Evolutionary conservation across 2,888 invertebrate species (phyloP), one percentile per base, ranked within the genome.

Genomic region (Clivina fossor): DNA sequence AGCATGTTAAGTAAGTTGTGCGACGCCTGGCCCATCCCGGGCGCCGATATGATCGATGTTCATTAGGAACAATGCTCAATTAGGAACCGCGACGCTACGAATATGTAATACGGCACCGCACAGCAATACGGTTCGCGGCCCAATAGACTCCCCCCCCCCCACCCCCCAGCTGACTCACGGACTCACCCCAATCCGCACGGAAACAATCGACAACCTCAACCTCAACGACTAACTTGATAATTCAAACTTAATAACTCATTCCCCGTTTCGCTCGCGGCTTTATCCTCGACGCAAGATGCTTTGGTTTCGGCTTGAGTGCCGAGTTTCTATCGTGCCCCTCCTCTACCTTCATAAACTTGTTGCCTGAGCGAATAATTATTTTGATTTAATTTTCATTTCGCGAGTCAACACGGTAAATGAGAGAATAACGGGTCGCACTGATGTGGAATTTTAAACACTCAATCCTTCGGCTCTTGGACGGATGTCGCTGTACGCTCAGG

Each of bases 191-290:
- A 64, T 65, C 62, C 62, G 59, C 60, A n/a, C n/a, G 62, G 47
- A 60, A 65, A 68, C 68, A 69, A 69, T 69, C 67, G 68, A 68
- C 68, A 68, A 67, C 67, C n/a, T n/a, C n/a, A n/a, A n/a, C n/a
- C n/a, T n/a, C 66, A 68, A 64, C 65, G 68, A 64, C 66, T 65
- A 68, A 69, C 68, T 69, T 67, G 65, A 69, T 69, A 70, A 70
- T 69, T 67, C 69, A 69, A 69, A 68, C 68, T 69, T 68, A 69
- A 68, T 66, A 66, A 66, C 62, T 65, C 61, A 61, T 60, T 63
- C 60, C 62, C 63, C 64, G 61, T 66, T 59, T 57, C 32, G 57
- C 49, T 40, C 22, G 30, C 43, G 35, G 56, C 48, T 16, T 47
- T 18, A 18, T 24, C 24, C 30, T 41, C 32, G 49, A 47, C 54